These are phyloP conservation scores for Thalassaphorura encarpata DNA, from an alignment of 1,140 invertebrate species.

Conservation along the genomic window DNA sequence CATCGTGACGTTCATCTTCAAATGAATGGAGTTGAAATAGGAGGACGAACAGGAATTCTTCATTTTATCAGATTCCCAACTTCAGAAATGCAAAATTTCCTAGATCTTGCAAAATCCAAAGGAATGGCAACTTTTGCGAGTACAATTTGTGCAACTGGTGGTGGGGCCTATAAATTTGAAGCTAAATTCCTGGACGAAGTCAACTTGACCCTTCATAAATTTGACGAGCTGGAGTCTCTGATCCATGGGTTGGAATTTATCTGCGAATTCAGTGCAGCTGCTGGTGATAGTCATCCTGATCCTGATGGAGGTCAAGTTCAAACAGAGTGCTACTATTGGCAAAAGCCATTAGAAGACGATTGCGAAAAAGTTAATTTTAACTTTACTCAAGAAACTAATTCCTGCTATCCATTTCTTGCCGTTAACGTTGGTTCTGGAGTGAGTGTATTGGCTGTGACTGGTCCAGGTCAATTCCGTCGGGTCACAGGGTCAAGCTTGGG, in stretches of 20 bases:
- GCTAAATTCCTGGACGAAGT: slow-evolving; percentile 82
- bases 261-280: too few species aligned
- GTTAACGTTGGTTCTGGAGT: slow-evolving; percentile 98
- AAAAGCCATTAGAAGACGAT: slow-evolving; percentile 62
- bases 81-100: slow-evolving; percentile 88
- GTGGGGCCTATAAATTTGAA: slow-evolving; percentile 97
- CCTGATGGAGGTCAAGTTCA: too few species aligned
- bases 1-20: slow-evolving; percentile 86
- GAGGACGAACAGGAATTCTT: slow-evolving; percentile 71
- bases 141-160: slow-evolving; percentile 95
- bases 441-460: slow-evolving; percentile 84
- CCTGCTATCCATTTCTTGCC: slow-evolving; percentile 49
- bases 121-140: slow-evolving; percentile 89
- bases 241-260: slow-evolving; percentile 92
- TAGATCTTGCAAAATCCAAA: slow-evolving; percentile 88
- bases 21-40: slow-evolving; percentile 81
- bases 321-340: slow-evolving; percentile 90
- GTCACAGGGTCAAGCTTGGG: slow-evolving; percentile 96
- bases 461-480: slow-evolving; percentile 79
- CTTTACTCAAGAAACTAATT: too few species aligned
- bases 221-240: slow-evolving; percentile 91
- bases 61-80: slow-evolving; percentile 98
- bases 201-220: slow-evolving; percentile 85
- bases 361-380: slow-evolving; percentile 66
- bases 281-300: too few species aligned